A percentile compares a stretch with the other conserved stretches of the same genome.
Evolutionary conservation across 1,140 invertebrate genomes (phyloP).

Genomic region (Drepana arcuata): DNA sequence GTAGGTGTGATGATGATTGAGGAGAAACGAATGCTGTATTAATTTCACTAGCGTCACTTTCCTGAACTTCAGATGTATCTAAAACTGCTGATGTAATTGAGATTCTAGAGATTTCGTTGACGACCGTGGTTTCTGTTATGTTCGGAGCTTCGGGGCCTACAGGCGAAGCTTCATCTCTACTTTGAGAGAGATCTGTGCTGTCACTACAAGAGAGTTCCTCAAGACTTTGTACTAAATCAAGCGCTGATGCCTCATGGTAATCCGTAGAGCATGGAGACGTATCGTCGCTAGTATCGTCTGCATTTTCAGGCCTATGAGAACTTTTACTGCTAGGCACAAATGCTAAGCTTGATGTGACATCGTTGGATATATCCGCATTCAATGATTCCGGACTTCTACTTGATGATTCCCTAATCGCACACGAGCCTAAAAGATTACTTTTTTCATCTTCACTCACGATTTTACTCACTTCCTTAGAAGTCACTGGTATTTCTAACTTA

Average conservation of each 20-base stretch:
- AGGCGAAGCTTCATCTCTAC: conserved; percentile 51
- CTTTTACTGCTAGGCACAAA: conserved; percentile 58
- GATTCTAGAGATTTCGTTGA: no score
- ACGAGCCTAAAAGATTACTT: conserved; percentile 22
- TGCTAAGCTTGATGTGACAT: conserved; percentile 60
- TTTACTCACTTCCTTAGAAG: conserved; percentile 9
- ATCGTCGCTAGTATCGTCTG: conserved; percentile 56
- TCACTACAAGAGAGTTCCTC: conserved; percentile 54
- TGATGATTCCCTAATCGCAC: conserved; percentile 32
- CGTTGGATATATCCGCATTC: conserved; percentile 56
- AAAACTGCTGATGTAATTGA: no score
- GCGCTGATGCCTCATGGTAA: conserved; percentile 61
- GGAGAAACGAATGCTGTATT: no score
- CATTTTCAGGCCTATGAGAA: conserved; percentile 32
- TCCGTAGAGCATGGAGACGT: conserved; percentile 61
- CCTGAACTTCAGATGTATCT: no score
- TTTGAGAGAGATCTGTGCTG: conserved; percentile 58
- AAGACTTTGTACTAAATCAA: conserved; percentile 56
- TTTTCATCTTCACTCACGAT: conserved; percentile 30
- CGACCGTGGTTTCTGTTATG: no score
- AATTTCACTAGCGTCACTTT: no score
- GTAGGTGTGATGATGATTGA: conserved; percentile 26
- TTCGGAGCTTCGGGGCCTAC: conserved; percentile 19
- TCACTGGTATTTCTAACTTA: conserved; percentile 6
- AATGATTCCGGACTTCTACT: conserved; percentile 47